Base-by-base conservation (phyloP, 2,113 vertebrate species). In the Periophthalmus modestus region DNA sequence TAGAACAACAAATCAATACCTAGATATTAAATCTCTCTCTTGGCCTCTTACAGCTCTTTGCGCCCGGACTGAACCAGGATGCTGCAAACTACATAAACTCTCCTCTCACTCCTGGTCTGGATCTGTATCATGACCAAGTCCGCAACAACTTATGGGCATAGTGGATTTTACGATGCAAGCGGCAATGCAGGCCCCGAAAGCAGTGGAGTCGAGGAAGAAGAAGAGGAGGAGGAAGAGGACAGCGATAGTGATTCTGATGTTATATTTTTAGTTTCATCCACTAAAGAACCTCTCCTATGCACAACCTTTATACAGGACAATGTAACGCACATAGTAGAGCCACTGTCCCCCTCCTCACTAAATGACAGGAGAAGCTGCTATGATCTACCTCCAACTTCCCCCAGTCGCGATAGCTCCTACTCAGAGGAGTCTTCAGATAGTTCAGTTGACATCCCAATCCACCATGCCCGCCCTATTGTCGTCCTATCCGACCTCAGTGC, bases 191-290 rank as follows among this genome's bases (percentile, higher is more conserved):
- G 52, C 16, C 80, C 78, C 0, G 89, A 91, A n/a, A 92, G 89
- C 85, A 92, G 85, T 28, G 85, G 82, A 0, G 89, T 80, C 18
- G 62, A 65, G 13, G 61, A 63, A 36, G 61, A 65, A 19, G 61
- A 63, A 36, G 61, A 62, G 18, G 62, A 65, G 10, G 62, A 65
- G 10, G 62, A 61, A 0, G 89, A 91, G 24, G 89, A 93, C 69
- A 93, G 89, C 28, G 89, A 89, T 71, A 90, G 90, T 7, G 86
- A 85, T 71, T 91, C 90, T 0, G 90, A 93, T 7, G 89, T 92
- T 0, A 90, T 92, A 36, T 90, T 92, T 57, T 81, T 93, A 0
- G 81, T 92, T 2, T 91, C 91, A 3, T 83, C 88, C 0, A 36
- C 87, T 0, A 88, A 91, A 69, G 91, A 93, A 73, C 84, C 88